A percentile compares a stretch with the other conserved stretches of the same genome.
These are phyloP conservation scores for Delia radicum DNA, from an alignment of 1,140 invertebrate species.

Conservation along the genomic window DNA sequence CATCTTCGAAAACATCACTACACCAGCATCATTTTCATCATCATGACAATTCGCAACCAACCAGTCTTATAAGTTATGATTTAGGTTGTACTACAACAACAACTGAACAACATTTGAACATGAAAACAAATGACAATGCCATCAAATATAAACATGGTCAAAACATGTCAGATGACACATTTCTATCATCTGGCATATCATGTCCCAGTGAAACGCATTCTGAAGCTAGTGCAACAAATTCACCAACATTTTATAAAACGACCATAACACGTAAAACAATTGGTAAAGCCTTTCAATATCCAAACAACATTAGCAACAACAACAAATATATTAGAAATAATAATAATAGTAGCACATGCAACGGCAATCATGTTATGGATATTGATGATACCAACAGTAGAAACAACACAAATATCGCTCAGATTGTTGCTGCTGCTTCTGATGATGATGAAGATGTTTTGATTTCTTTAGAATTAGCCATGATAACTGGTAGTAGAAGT, in stretches of 20 bases:
- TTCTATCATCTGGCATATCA: slow-evolving; percentile 52
- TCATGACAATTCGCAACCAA: slow-evolving; percentile 33
- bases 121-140: not conserved
- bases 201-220: slow-evolving; percentile 35
- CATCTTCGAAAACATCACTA: not conserved
- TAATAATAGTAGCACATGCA: not conserved
- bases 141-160: not conserved
- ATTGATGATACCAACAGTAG: not conserved
- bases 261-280: not conserved
- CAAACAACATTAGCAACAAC: not conserved
- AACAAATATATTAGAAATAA: not conserved
- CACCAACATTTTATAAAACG: not conserved
- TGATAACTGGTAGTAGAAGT: slow-evolving; percentile 38
- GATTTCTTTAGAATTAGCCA: slow-evolving; percentile 47
- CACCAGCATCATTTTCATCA: not conserved
- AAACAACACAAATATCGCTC: not conserved
- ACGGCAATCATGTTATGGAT: not conserved
- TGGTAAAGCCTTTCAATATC: slow-evolving; percentile 5
- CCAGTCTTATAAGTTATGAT: slow-evolving; percentile 35
- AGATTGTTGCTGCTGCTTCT: slow-evolving; percentile 36
- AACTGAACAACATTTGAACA: not conserved
- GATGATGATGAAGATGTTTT: slow-evolving; percentile 40
- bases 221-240: slow-evolving; percentile 25
- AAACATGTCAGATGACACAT: slow-evolving; percentile 41
- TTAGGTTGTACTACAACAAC: slow-evolving; percentile 28